Conservation (phyloP, 2,888 invertebrate species). For the Dynastes grantii region DNA sequence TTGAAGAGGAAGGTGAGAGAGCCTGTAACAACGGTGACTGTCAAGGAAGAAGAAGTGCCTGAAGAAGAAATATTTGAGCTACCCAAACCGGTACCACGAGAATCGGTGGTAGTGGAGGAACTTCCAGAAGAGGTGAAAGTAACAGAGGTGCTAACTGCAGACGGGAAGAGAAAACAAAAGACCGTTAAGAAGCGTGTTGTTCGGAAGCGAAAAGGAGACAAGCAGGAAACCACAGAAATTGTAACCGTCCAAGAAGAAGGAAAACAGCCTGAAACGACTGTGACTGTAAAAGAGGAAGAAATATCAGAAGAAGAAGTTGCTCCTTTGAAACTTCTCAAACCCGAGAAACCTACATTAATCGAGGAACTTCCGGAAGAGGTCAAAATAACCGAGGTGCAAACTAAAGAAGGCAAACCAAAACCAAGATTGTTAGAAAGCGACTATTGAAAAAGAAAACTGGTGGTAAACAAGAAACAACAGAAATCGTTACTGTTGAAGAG, state of each 20-base stretch:
- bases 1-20: no score
- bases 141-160: slow-evolving; percentile 60
- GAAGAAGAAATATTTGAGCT: slow-evolving; percentile 49
- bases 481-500: no score
- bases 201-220: slow-evolving; percentile 68
- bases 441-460: slow-evolving; percentile 52
- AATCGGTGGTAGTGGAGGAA: slow-evolving; percentile 51
- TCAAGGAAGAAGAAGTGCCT: slow-evolving; percentile 52
- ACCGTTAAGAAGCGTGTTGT: slow-evolving; percentile 66
- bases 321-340: slow-evolving; percentile 59
- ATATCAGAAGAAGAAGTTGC: slow-evolving; percentile 54
- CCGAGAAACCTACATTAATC: slow-evolving; percentile 53
- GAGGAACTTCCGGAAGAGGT: slow-evolving; percentile 67
- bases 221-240: slow-evolving; percentile 70
- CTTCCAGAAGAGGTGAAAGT: slow-evolving; percentile 58
- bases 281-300: slow-evolving; percentile 63
- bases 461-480: no score
- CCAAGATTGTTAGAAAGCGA: slow-evolving; percentile 60
- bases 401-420: slow-evolving; percentile 67
- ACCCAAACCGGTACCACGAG: slow-evolving; percentile 56
- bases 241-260: slow-evolving; percentile 69
- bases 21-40: slow-evolving; percentile 60
- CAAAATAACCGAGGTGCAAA: slow-evolving; percentile 64
- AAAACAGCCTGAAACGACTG: slow-evolving; percentile 67
- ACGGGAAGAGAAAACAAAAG: slow-evolving; percentile 59